Conservation (phyloP, 2,113 vertebrate species). For the Rhinoderma darwinii region DNA sequence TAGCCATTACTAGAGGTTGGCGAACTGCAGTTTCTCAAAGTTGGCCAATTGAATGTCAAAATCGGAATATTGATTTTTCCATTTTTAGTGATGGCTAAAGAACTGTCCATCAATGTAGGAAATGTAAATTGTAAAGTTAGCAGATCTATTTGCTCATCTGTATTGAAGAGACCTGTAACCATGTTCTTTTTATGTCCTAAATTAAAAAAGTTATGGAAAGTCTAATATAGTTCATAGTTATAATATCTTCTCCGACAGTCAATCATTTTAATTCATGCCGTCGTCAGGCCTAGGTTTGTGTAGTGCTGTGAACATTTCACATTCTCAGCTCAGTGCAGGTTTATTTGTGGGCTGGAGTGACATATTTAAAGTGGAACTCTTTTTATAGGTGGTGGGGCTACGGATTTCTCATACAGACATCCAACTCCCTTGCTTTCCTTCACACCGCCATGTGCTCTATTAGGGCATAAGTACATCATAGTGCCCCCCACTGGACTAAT, state of each 20-base stretch:
- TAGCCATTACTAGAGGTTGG: not conserved
- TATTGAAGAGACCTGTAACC: not conserved
- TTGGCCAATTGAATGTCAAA: not conserved
- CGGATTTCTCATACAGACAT: too few relatives aligned
- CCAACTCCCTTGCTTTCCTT: too few relatives aligned
- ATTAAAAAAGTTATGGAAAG: not conserved
- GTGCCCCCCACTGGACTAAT: too few relatives aligned
- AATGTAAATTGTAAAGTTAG: not conserved
- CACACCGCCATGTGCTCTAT: too few relatives aligned
- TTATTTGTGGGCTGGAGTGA: not conserved
- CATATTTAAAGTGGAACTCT: too few relatives aligned
- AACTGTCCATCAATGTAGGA: not conserved
- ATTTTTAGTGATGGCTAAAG: not conserved
- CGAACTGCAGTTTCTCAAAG: not conserved
- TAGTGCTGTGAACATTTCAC: not conserved
- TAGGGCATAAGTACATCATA: too few relatives aligned
- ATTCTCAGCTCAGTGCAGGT: not conserved
- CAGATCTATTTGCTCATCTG: not conserved
- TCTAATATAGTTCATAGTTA: not conserved
- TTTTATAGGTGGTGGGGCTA: too few relatives aligned
- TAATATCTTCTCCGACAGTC: not conserved
- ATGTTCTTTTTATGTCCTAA: not conserved
- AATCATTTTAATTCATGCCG: not conserved
- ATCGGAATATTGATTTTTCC: not conserved
- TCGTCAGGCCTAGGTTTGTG: not conserved